Evolutionary conservation across 2,888 invertebrate genomes (phyloP), one percentile per base, ranked within the genome.

Genomic region (Cheilosia scutellata): DNA sequence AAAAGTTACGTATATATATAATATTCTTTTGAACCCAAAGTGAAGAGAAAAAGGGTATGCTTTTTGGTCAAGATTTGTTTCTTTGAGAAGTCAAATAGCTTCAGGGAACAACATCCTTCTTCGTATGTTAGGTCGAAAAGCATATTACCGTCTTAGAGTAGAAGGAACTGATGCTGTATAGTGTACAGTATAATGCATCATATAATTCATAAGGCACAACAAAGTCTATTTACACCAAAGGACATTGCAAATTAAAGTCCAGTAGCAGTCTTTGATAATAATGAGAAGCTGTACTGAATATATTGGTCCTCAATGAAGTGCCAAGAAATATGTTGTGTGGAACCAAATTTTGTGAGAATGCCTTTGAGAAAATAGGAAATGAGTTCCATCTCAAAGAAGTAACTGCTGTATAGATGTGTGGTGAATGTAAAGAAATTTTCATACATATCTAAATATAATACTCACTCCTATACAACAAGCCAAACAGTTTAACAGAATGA

Each of bases 11-110:
- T 75, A 65, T 65, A 25, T 11, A 37, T 37, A n/a, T 5, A 44
- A 16, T 44, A 13, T 47, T 47, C 60, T 63, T 58, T 68, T 57
- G 65, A 66, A 44, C 29, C 33, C 37, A 33, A 20, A 60, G 13
- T 11, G 5, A 31, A 55, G 29, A 29, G 42, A 29, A 29, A 25
- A 58, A 42, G 51, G 51, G n/a, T 40, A 25, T 75, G 47, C 47
- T 37, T 49, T 49, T 49, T 49, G 60, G 60, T 68, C 33, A 60
- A 68, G 68, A 68, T 51, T 51, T 68, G 76, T 68, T 76, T 76
- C 76, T 76, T 76, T 75, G 58, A 76, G 51, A 66, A 76, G 40
- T 68, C 76, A 68, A 76, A 76, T 76, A 68, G 66, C 76, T 44
- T 37, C 11, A 42, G 60, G 76, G 33, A 13, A 58, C 2, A 65